These are phyloP conservation scores for Eristalis pertinax DNA, from an alignment of 2,888 invertebrate genomes.

Conservation along the genomic window DNA sequence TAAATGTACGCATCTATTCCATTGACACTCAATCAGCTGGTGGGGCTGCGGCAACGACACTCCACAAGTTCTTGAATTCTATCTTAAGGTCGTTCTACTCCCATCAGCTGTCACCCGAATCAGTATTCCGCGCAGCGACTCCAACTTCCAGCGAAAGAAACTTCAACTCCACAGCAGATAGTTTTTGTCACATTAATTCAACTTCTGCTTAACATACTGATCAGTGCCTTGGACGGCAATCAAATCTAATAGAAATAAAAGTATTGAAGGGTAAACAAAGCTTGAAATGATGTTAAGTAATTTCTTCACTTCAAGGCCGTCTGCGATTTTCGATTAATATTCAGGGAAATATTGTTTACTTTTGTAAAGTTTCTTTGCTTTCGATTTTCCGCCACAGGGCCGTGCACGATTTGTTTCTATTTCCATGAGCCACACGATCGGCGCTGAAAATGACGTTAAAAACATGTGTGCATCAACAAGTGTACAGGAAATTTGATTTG, in stretches of 20 bases:
- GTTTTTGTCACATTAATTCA: neutral
- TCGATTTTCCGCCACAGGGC: neutral
- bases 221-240: neutral
- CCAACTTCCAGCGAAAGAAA: neutral
- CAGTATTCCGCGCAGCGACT: neutral
- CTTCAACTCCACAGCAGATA: neutral
- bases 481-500: neutral
- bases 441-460: neutral
- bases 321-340: neutral
- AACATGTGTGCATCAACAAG: neutral
- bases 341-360: neutral
- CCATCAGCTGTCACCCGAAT: neutral
- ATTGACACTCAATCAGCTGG: neutral
- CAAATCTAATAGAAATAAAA: constrained; percentile 3
- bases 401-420: neutral
- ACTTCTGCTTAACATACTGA: neutral
- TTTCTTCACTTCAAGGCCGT: neutral
- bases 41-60: neutral
- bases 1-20: neutral
- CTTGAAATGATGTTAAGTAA: neutral
- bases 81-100: neutral
- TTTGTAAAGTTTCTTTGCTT: neutral
- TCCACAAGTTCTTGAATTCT: neutral
- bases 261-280: constrained; percentile 10
- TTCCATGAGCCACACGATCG: neutral